Evolutionary conservation across 2,113 vertebrate genomes (phyloP).

Genomic region (Dryoscopus gambensis): DNA sequence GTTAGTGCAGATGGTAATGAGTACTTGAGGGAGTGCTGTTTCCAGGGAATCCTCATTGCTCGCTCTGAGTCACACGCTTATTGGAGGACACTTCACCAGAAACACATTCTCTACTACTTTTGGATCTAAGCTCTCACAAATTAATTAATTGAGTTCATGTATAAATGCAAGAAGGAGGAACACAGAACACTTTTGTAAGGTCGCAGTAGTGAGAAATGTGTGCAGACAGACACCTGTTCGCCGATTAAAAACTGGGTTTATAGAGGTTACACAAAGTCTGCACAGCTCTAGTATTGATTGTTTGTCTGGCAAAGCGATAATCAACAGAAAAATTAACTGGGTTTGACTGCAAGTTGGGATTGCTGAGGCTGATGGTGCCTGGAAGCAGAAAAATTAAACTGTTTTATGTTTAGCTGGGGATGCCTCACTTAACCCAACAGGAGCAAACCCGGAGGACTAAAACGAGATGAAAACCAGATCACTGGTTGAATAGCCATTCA

Average conservation of each 20-base stretch:
- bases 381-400: neutral
- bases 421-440: neutral
- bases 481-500: neutral
- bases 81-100: neutral
- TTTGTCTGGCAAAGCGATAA: neutral
- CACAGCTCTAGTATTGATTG: neutral
- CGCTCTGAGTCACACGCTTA: neutral
- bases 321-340: neutral
- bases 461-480: neutral
- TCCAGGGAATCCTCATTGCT: constrained; percentile 17
- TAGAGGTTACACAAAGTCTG: neutral
- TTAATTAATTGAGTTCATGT: neutral
- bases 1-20: constrained; percentile 14
- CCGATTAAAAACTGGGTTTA: neutral
- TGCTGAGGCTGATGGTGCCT: neutral
- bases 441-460: neutral
- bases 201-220: neutral
- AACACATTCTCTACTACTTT: neutral
- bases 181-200: neutral
- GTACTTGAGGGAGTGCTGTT: neutral
- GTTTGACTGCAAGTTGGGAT: neutral
- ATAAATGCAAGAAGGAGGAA: neutral
- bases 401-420: neutral
- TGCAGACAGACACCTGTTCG: neutral
- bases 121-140: neutral